Base-by-base conservation (phyloP, 2,797 vertebrate genomes). In the Paedocypris micromegethes region DNA sequence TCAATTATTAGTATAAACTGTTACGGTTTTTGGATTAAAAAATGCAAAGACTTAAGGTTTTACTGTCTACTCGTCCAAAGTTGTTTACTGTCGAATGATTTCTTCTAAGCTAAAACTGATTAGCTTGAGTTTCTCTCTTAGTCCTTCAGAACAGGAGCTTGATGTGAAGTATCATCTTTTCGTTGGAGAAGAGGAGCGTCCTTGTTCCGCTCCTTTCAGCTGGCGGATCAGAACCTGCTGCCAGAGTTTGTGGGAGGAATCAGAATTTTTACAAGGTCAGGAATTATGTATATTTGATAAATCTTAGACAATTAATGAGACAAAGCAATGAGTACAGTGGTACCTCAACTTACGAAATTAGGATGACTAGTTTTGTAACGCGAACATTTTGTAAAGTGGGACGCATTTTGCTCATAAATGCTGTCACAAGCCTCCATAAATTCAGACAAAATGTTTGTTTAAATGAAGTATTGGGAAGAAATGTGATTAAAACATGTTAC, bases 171-270 rank as follows among this genome's bases (percentile, higher is more conserved):
- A 73, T 67, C 74, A 8, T 66, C 75, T 89, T 50, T 2, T 66
- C 57, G 42, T 89, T 80, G 85, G 83, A 3, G 79, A 52, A 6
- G 73, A 72, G 39, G 79, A 76, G 2, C 66, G 44, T 0, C 50
- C 78, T 2, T 85, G 86, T 55, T 37, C 56, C 3, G 84, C 87
- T 8, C 85, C 87, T 0, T 91, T 90, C 74, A 89, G 89, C 75
- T 90, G 88, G 89, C 77, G 87, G 7, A 58, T 90, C 65, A 84
- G 3, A 44, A 0, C 40, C 37, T 73, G 85, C 7, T 84, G 87
- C 2, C 78, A 90, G 5, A 82, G 68, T 9, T 73, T 90, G 43
- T 91, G 89, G 89, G 87, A 85, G 46, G 90, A 90, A 72, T 86
- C 87, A 0, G 83, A 89, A 51, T 88, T 87, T 54, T 75, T 84